phyloP scores from a whole-genome alignment of 1,140 invertebrate species.

The Propsilocerus akamusi region DNA sequence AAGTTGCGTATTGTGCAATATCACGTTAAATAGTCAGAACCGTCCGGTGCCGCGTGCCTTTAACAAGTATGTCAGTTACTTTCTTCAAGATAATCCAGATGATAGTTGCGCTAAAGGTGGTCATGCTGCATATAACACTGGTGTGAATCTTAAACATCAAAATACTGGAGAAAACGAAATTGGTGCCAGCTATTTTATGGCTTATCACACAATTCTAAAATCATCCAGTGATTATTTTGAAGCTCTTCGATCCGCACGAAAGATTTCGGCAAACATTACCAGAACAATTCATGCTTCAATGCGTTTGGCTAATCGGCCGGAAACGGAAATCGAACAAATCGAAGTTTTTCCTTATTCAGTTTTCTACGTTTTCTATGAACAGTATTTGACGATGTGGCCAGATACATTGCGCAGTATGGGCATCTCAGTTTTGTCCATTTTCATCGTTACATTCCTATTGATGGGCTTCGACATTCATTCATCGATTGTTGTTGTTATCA shows the following conservation, averaged over 20 bases:
- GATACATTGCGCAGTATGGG: constrained; percentile 75
- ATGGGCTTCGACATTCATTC: constrained; percentile 87
- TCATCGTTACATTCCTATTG: constrained; percentile 82
- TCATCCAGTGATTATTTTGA: constrained; percentile 82
- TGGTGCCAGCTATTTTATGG: constrained; percentile 76
- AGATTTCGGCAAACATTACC: constrained; percentile 67
- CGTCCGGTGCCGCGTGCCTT: constrained; percentile 50
- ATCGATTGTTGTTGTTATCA: constrained; percentile 73
- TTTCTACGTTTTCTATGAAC: constrained; percentile 99
- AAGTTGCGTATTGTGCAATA: constrained; percentile 14
- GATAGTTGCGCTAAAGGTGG: constrained; percentile 68
- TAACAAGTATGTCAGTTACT: constrained; percentile 65
- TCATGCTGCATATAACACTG: constrained; percentile 60
- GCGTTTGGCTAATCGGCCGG: constrained; percentile 21
- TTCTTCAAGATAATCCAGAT: constrained; percentile 79
- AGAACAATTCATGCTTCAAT: constrained; percentile 45
- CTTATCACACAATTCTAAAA: constrained; percentile 86
- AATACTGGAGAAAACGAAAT: constrained; percentile 36
- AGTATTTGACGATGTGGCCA: constrained; percentile 92
- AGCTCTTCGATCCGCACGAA: constrained; percentile 62
- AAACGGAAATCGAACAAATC: constrained; percentile 28
- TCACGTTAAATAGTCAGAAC: constrained; percentile 13
- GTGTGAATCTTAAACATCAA: constrained; percentile 26
- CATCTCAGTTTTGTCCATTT: constrained; percentile 79
- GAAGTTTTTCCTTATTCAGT: constrained; percentile 95